Evolutionary conservation across 2,888 invertebrate genomes (phyloP), one percentile per base, ranked within the genome.

Genomic region (Eucriotettix oculatus): DNA sequence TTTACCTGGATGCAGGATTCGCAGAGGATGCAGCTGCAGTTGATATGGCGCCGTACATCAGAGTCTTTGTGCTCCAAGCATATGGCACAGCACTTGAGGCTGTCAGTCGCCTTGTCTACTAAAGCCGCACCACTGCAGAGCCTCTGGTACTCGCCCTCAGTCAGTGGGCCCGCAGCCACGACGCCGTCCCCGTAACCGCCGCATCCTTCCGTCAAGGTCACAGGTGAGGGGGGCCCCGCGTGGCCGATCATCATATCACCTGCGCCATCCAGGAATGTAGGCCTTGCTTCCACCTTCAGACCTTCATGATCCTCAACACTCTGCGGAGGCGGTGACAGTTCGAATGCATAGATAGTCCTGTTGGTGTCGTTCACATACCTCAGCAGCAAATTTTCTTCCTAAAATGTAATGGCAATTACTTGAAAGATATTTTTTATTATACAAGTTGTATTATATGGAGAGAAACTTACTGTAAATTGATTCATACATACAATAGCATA

Each of bases 11-110:
- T 75, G 67, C 83, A 83, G 52, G 71, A 69, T 62, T 78, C 75
- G 69, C 83, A 83, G 42, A 82, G 73, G 16, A 75, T 74, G 65
- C 81, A 82, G 56, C 73, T 74, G 66, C 80, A 81, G n/a, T 73
- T 73, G 16, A 72, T 72, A 68, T 83, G 82, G 41, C 76, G 75
- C 65, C 78, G 76, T 58, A 82, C 71, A 61, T 79, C 76, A 40
- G 72, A 71, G 29, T 78, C 74, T 67, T 78, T 72, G 62, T 82
- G 82, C 65, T 83, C 82, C 55, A 83, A 71, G 65, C 83, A 83
- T 64, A 83, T 82, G 54, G 76, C 77, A 69, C 83, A 83, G 5
- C 67, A 66, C 14, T 68, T 69, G 54, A 66, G 66, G 16, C 69
- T 68, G 62, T 72, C 71, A 43, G n/a, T n/a, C n/a, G n/a, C n/a